Conservation (phyloP, 2,888 invertebrate genomes). For the Agriopis aurantiaria region DNA sequence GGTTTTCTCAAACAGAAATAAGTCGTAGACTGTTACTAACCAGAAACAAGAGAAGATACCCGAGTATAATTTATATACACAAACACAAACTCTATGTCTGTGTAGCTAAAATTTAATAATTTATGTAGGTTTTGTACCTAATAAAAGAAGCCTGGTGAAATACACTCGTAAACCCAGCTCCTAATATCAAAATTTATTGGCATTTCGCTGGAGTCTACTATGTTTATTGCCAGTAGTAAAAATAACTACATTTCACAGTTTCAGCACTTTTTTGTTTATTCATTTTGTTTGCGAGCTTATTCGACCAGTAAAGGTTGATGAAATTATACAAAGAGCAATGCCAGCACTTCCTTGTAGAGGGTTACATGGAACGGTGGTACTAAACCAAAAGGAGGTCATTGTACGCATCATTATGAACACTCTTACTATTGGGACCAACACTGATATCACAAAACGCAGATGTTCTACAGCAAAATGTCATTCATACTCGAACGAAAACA, state of each 20-base stretch:
- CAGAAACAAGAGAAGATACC: not conserved
- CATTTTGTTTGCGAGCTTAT: constrained; percentile 33
- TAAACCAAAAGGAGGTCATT: too few relatives aligned
- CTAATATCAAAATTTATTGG: constrained; percentile 51
- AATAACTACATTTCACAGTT: constrained; percentile 46
- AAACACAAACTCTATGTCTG: not conserved
- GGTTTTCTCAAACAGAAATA: not conserved
- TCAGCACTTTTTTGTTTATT: constrained; percentile 42
- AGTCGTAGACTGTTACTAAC: not conserved
- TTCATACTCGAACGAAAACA: too few relatives aligned
- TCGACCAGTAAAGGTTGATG: constrained; percentile 5
- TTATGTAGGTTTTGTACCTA: constrained; percentile 32
- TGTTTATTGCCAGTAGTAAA: constrained; percentile 45
- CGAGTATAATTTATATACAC: constrained; percentile 9
- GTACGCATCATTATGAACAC: too few relatives aligned
- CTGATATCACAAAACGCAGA: not conserved
- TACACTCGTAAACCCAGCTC: constrained; percentile 47
- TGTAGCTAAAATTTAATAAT: constrained; percentile 32
- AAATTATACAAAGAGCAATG: not conserved
- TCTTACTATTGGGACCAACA: too few relatives aligned
- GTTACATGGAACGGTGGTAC: too few relatives aligned
- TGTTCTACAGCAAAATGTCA: too few relatives aligned
- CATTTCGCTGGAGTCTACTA: constrained; percentile 35
- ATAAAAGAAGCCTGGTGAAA: constrained; percentile 45
- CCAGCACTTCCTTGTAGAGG: not conserved